These are phyloP conservation scores for Nephila pilipes DNA, from an alignment of 1,140 invertebrate genomes.

Conservation along the genomic window DNA sequence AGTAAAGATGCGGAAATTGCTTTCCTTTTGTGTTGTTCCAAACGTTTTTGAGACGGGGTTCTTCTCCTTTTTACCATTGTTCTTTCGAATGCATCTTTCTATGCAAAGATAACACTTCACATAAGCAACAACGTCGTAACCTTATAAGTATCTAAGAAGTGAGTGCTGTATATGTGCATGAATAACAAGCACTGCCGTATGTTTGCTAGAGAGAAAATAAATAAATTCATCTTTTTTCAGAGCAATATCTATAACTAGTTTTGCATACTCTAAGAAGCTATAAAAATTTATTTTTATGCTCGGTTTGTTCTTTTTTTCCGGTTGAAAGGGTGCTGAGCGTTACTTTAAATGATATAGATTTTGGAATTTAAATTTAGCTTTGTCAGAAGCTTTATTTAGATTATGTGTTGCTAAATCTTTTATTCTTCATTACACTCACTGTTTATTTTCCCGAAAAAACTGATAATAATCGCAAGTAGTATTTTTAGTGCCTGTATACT, in stretches of 20 bases:
- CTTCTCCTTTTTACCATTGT: conserved; percentile 33
- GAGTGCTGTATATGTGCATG: not conserved
- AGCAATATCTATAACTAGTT: not conserved
- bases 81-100: not conserved
- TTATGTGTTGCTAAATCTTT: too few species aligned
- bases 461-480: too few species aligned
- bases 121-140: not conserved
- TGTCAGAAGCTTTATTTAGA: too few species aligned
- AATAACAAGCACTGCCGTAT: not conserved
- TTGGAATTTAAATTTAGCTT: too few species aligned
- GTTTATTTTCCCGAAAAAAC: too few species aligned
- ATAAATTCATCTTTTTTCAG: not conserved
- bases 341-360: too few species aligned
- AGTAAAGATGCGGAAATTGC: conserved; percentile 58
- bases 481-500: too few species aligned
- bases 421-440: too few species aligned
- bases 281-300: not conserved
- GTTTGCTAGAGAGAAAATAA: not conserved
- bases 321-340: too few species aligned
- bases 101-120: conserved; percentile 17
- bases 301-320: not conserved
- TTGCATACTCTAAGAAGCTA: not conserved
- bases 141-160: conserved; percentile 2
- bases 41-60: conserved; percentile 39
- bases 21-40: conserved; percentile 47